Base-by-base conservation (phyloP, 2,113 vertebrate genomes). In the Nothocercus julius region DNA sequence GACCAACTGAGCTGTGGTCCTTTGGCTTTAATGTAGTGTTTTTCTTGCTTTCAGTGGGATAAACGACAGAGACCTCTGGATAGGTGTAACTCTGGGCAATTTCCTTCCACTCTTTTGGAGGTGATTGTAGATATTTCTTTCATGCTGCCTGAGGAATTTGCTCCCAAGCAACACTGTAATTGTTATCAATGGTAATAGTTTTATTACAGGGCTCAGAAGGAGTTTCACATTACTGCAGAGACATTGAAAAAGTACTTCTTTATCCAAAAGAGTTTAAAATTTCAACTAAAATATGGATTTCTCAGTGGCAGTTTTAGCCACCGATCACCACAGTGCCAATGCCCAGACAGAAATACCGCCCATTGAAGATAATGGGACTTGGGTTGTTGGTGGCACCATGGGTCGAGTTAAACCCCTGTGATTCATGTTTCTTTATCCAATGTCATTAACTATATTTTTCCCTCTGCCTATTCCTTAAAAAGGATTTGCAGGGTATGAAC, bases 281-380 rank as follows among this genome's bases (percentile, higher is more conserved):
- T 24, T 0, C 0, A 61, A 32, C 9, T 68, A 1, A 4, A 36
- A 70, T 68, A n/a, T 34, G 13, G 5, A 49, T 68, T n/a, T 67
- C 25, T 54, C 13, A 54, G 40, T 66, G 27, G 32, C 47, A 62
- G 5, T 32, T 68, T 89, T 16, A 85, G 45, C 27, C 32, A 78
- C 42, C 38, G 56, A 78, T 63, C 40, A 30, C 5, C 10, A 51
- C 8, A 10, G 22, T 58, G 53, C 27, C 30, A 56, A 67, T 70
- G n/a, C 53, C 58, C 2, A 8, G 7, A 5, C 28, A 47, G 44
- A 14, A 3, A 51, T 68, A 38, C 30, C 28, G 38, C 9, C 7
- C 32, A 21, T 9, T 56, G 51, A 74, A 30, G 42, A n/a, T 30
- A 74, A 22, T 6, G 66, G 9, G 34, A 36, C 19, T 89, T 89